phyloP scores from a whole-genome alignment of 2,113 vertebrate genomes.

The Condylura cristata region DNA sequence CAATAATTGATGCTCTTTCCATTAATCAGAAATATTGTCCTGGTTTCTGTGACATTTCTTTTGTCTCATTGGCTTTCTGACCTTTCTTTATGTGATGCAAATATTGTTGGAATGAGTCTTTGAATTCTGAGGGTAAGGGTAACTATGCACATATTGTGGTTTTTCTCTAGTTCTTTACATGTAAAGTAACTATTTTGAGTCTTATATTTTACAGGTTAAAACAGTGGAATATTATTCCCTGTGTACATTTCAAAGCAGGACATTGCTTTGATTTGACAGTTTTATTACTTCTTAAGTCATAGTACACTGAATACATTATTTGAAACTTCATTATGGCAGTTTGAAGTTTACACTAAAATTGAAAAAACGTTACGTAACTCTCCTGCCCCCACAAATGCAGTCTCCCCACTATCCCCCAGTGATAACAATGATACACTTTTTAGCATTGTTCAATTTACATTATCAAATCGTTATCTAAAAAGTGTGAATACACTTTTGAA shows the following conservation, averaged over 20 bases:
- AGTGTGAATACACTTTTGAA: background rate
- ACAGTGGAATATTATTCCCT: background rate
- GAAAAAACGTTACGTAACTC: background rate
- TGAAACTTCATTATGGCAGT: background rate
- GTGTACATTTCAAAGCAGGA: background rate
- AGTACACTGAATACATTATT: background rate
- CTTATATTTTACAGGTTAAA: slow-evolving; percentile 32
- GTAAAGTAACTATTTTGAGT: background rate
- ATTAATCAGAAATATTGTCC: background rate
- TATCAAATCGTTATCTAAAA: background rate
- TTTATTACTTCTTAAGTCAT: background rate
- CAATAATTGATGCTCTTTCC: background rate
- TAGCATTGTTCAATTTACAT: background rate
- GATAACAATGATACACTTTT: background rate
- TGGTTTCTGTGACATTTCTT: background rate
- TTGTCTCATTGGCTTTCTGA: background rate
- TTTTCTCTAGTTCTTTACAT: background rate
- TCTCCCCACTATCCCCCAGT: background rate
- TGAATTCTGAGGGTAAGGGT: slow-evolving; percentile 3
- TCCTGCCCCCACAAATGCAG: too few relatives aligned
- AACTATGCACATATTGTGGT: background rate
- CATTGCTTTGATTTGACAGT: background rate
- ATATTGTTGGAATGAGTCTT: background rate
- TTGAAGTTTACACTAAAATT: background rate
- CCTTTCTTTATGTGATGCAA: background rate